A percentile compares a stretch with the other conserved stretches of the same genome.
These are phyloP conservation scores for Gymnocephalus cernua DNA, from an alignment of 2,113 vertebrate species.

Conservation along the genomic window DNA sequence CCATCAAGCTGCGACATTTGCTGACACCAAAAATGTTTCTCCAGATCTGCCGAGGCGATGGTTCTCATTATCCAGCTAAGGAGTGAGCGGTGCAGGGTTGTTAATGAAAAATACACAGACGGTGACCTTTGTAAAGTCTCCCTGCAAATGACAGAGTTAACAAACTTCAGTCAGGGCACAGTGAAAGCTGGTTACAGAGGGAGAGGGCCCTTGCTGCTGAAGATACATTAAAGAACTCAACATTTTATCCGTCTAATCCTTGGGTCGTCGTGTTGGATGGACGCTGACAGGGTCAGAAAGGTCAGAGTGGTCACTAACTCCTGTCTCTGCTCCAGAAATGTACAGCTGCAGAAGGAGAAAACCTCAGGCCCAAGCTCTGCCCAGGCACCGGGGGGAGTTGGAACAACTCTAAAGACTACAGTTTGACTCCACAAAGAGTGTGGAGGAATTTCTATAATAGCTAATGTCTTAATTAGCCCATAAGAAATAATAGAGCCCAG, in stretches of 20 bases:
- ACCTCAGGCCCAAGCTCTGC: slow-evolving; percentile 61
- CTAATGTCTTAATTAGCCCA: slow-evolving; percentile 86
- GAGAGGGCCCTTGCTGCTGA: slow-evolving; percentile 43
- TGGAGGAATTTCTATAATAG: slow-evolving; percentile 83
- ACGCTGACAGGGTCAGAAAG: slow-evolving; percentile 67
- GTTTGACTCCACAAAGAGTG: slow-evolving; percentile 70
- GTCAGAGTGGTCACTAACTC: slow-evolving; percentile 66
- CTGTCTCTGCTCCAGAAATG: slow-evolving; percentile 62
- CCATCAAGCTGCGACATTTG: slow-evolving; percentile 82
- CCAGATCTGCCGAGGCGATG: slow-evolving; percentile 78
- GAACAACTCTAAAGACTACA: slow-evolving; percentile 75
- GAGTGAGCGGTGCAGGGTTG: slow-evolving; percentile 67
- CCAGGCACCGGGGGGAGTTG: slow-evolving; percentile 66
- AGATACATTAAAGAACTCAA: slow-evolving; percentile 30
- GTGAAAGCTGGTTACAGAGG: slow-evolving; percentile 43
- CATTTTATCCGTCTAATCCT: slow-evolving; percentile 35
- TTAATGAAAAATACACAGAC: slow-evolving; percentile 83
- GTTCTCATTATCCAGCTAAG: slow-evolving; percentile 81
- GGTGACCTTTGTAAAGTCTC: slow-evolving; percentile 80
- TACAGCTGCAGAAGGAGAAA: slow-evolving; percentile 65
- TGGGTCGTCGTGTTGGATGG: slow-evolving; percentile 36
- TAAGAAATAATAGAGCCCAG: slow-evolving; percentile 85
- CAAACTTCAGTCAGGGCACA: slow-evolving; percentile 63
- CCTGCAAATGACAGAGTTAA: slow-evolving; percentile 72
- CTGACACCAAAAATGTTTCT: slow-evolving; percentile 84